phyloP scores from a whole-genome alignment of 2,888 invertebrate species.

The Cryptosula pallasiana region DNA sequence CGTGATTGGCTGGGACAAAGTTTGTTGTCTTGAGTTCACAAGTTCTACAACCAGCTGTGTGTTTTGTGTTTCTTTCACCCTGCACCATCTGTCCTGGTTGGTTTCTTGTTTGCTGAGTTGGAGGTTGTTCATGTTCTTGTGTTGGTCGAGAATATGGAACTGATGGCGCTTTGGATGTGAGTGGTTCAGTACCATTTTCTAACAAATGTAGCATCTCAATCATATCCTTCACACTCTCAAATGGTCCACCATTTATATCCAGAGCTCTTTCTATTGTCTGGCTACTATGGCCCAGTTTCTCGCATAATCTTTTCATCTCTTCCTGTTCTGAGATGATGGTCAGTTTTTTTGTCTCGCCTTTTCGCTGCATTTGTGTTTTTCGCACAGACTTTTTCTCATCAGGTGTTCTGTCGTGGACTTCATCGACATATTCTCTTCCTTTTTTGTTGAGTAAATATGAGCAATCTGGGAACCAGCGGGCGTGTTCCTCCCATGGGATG shows the following conservation, averaged over 20 bases:
- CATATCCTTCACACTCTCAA: neutral
- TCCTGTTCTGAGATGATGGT: neutral
- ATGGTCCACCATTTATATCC: neutral
- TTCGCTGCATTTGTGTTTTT: neutral
- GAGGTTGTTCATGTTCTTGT: neutral
- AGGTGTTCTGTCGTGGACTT: slow-evolving; percentile 25
- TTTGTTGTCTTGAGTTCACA: neutral
- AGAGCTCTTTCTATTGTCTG: neutral
- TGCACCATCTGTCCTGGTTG: neutral
- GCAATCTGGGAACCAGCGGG: slow-evolving; percentile 82
- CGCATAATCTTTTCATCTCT: neutral
- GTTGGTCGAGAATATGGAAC: neutral
- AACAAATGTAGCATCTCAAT: neutral
- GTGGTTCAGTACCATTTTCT: neutral
- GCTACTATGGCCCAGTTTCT: neutral
- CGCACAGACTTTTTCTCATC: neutral
- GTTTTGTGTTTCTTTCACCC: neutral
- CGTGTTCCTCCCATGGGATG: slow-evolving; percentile 91
- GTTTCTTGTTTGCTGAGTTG: neutral
- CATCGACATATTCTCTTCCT: slow-evolving; percentile 60
- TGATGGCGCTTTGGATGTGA: neutral
- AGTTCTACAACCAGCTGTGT: neutral
- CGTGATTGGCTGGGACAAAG: slow-evolving; percentile 8
- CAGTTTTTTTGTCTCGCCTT: neutral
- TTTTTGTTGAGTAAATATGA: slow-evolving; percentile 74